Conservation (phyloP, 2,113 vertebrate genomes). For the Oophaga pumilio region DNA sequence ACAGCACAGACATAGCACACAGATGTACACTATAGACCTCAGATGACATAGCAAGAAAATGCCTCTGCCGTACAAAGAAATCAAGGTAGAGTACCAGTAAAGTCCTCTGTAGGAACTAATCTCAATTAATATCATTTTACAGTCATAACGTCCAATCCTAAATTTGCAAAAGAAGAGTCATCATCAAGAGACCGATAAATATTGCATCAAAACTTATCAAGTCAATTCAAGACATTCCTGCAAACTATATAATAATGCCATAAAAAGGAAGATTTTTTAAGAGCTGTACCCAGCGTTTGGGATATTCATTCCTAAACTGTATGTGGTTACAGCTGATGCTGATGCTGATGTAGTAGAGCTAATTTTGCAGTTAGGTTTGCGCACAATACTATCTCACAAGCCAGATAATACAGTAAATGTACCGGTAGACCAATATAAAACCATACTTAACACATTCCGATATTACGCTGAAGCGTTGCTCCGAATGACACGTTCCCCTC, state of each 20-base stretch:
- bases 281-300: background rate
- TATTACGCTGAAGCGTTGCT: background rate
- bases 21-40: background rate
- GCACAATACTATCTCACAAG: no score
- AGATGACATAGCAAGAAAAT: slow-evolving; percentile 26
- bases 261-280: background rate
- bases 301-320: background rate
- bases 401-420: background rate
- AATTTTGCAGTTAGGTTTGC: background rate
- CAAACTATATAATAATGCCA: background rate
- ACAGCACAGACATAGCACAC: background rate
- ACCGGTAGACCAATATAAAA: no score
- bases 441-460: background rate
- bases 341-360: background rate
- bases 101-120: background rate
- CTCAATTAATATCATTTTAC: background rate
- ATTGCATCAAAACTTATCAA: background rate
- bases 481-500: background rate
- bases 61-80: background rate
- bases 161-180: background rate
- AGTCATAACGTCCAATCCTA: background rate
- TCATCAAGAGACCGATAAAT: background rate
- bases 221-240: background rate
- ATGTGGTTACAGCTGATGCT: background rate
- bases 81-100: background rate